Evolutionary conservation across 2,797 vertebrate genomes (phyloP).

Genomic region (Gouania willdenowi): DNA sequence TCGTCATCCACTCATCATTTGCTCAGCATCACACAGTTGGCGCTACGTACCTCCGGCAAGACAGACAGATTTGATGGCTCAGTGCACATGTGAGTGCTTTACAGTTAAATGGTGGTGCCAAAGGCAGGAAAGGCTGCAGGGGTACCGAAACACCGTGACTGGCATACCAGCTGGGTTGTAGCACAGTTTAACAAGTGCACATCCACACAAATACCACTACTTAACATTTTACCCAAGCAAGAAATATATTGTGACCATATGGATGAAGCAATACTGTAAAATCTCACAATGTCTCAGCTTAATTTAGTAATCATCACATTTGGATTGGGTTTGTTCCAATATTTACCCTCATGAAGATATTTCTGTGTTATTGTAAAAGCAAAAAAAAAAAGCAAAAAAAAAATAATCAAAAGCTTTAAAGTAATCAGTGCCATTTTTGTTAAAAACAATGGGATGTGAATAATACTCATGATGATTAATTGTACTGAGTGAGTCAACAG

Average conservation of each 20-base stretch:
- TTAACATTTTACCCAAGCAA: no score
- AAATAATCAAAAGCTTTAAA: not conserved
- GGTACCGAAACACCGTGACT: constrained; percentile 32
- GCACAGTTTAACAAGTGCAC: constrained; percentile 11
- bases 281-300: no score
- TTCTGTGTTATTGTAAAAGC: constrained; percentile 2
- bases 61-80: constrained; percentile 40
- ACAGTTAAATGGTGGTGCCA: constrained; percentile 30
- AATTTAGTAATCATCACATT: no score
- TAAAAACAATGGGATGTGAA: constrained; percentile 13
- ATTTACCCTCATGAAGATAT: no score
- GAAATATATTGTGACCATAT: no score
- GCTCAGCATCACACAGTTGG: constrained; percentile 24
- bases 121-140: constrained; percentile 23
- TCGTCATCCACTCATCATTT: constrained; percentile 43
- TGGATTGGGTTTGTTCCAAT: no score
- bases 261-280: no score
- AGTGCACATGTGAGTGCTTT: constrained; percentile 45
- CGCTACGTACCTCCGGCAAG: constrained; percentile 39
- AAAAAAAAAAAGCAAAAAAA: constrained; percentile 3
- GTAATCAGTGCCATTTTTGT: constrained; percentile 7
- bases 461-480: constrained; percentile 6
- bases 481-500: not conserved
- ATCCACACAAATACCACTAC: not conserved
- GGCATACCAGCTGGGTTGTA: constrained; percentile 6